Evolutionary conservation across 2,888 invertebrate genomes (phyloP).

Genomic region (Neoaliturus tenellus): DNA sequence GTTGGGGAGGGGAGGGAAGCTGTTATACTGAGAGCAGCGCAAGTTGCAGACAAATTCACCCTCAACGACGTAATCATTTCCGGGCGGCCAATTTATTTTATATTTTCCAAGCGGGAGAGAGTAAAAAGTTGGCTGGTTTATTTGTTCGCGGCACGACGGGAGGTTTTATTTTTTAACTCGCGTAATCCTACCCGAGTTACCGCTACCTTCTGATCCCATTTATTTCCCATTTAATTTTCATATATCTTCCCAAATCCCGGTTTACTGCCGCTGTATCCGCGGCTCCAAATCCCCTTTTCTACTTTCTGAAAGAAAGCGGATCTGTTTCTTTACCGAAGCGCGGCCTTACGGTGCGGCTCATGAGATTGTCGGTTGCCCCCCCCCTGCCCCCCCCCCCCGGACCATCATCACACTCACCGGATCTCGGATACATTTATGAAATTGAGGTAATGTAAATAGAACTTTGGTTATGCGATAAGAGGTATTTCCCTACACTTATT

Average conservation of each 20-base stretch:
- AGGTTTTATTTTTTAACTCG: conserved; percentile 47
- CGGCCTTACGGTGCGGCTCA: conserved; percentile 19
- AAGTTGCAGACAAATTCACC: conserved; percentile 47
- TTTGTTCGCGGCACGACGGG: conserved; percentile 42
- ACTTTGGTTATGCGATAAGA: neutral
- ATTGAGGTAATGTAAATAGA: conserved; percentile 1
- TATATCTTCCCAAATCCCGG: conserved; percentile 55
- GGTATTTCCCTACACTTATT: too few species aligned
- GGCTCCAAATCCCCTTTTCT: conserved; percentile 58
- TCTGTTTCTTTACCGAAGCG: conserved; percentile 30
- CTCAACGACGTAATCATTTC: conserved; percentile 41
- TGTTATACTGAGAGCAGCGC: conserved; percentile 29
- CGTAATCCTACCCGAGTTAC: conserved; percentile 40
- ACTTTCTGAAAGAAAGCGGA: conserved; percentile 53
- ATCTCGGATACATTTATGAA: neutral
- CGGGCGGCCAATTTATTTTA: conserved; percentile 45
- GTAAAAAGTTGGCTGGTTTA: conserved; percentile 52
- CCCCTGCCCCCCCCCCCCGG: neutral
- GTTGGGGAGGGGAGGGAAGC: neutral
- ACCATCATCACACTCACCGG: neutral
- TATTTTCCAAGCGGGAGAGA: conserved; percentile 37
- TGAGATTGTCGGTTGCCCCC: neutral
- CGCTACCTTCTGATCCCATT: conserved; percentile 54
- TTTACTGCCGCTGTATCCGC: conserved; percentile 53
- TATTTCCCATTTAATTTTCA: conserved; percentile 58